Base-by-base conservation (phyloP, 2,797 vertebrate genomes). In the Taenioides sp. region DNA sequence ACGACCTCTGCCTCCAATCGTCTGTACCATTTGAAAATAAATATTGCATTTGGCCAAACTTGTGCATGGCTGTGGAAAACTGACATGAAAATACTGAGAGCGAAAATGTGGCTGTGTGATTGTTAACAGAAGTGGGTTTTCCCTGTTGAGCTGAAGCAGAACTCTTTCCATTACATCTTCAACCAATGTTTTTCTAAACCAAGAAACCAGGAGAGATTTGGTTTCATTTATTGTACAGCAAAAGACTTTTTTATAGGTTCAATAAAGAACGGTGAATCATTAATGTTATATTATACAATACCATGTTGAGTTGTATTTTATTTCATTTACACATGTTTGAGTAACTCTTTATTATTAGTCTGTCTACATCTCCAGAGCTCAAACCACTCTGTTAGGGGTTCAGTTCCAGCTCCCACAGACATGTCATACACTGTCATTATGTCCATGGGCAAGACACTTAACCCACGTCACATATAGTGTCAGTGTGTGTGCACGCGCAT, bases 31-130 rank as follows among this genome's bases (percentile, higher is more conserved):
- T 83, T 74, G 81, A 86, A 87, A 85, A 86, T 80, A 85, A 88
- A 88, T 81, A 85, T 88, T 86, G 79, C 25, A 87, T 80, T 81
- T 84, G 84, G 80, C 79, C 69, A 81, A 81, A 79, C 9, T 69
- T 70, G 78, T 74, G 69, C 64, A 70, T 65, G 59, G 57, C 47
- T 62, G 60, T 74, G 83, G 76, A 66, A 71, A 77, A 78, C 74
- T 68, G 71, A 85, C 79, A 85, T 77, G 60, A 80, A 65, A 76
- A 61, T 23, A 71, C 61, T 69, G 34, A 2, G 34, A 37, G 34
- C 60, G 74, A 66, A 22, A 60, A 28, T 55, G 52, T 50, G 7
- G 18, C 70, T 75, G 73, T n/a, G 61, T 74, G 73, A 73, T 59
- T 43, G 65, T 66, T 59, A 57, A 27, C 49, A 27, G 28, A 57